Conservation (phyloP, 2,888 invertebrate genomes). For the Tenthredo notha region DNA sequence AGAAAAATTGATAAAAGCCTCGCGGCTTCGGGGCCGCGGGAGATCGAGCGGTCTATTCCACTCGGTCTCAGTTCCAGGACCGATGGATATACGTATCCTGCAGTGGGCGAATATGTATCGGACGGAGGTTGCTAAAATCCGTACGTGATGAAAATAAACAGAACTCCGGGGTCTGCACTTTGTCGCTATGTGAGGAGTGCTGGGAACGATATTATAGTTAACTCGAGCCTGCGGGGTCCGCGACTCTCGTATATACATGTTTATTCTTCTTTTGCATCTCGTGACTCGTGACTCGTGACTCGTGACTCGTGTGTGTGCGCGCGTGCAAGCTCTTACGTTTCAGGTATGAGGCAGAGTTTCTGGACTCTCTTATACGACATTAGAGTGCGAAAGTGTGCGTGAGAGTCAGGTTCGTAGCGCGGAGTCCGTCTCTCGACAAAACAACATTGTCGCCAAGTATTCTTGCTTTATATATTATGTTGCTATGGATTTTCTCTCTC, state of each 20-base stretch:
- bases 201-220: slow-evolving; percentile 18
- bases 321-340: slow-evolving; percentile 11
- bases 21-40: neutral
- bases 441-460: slow-evolving; percentile 71
- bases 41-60: neutral
- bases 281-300: neutral
- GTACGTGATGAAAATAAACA: neutral
- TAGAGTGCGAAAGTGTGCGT: slow-evolving; percentile 6
- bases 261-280: slow-evolving; percentile 34
- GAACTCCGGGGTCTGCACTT: slow-evolving; percentile 15
- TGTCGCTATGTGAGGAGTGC: slow-evolving; percentile 30
- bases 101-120: neutral
- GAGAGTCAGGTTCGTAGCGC: slow-evolving; percentile 59
- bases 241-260: slow-evolving; percentile 19
- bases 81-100: neutral
- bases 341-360: neutral
- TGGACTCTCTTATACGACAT: neutral
- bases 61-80: neutral
- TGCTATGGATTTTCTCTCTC: neutral
- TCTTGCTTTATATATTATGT: slow-evolving; percentile 63
- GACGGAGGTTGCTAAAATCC: neutral
- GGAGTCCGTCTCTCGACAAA: slow-evolving; percentile 68
- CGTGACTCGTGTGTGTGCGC: slow-evolving; percentile 15
- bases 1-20: neutral
- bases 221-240: neutral